Base-by-base conservation (phyloP, 1,140 invertebrate species). In the Aphelinus atriplicis region DNA sequence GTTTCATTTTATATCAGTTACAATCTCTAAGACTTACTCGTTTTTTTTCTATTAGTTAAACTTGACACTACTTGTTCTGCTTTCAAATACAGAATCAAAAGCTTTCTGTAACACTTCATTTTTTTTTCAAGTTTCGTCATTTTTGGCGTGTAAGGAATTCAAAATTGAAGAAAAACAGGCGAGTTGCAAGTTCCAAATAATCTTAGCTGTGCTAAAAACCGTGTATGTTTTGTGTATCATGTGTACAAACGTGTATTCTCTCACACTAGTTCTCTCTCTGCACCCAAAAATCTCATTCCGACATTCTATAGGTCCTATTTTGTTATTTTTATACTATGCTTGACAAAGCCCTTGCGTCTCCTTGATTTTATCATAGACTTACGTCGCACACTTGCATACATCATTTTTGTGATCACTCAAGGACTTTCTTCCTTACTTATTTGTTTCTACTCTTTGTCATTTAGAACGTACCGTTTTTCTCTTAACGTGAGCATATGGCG, bases 221-320 rank as follows among this genome's bases (percentile, higher is more conserved):
- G 73, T 75, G 73, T 75, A 51, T 74, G 45, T 68, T 68, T 55
- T 61, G 73, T 75, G 73, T 75, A 64, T 75, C 60, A 43, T 75
- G 73, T 75, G 66, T 75, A 68, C 73, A 64, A 69, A 64, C 73
- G 51, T 74, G 66, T 75, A 57, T 70, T 75, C 47, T 64, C 47
- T 64, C 43, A 50, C 70, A 64, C 45, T 67, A 48, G 53, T 65
- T 47, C 9, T 46, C 56, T 66, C 26, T 68, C 61, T 75, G 73
- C 73, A 70, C 73, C 53, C 51, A 3, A 47, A 63, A 69, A 69
- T 9, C 46, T 69, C 45, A 75, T 53, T 58, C 72, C 53, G 48
- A 64, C 73, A 75, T 75, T 58, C 66, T 69, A 45, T 69, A 75
- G 70, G 42, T 69, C n/a, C 60, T 64, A 7, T 64, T 75, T 58